Conservation (phyloP, 1,140 invertebrate species). For the Archegozetes longisetosus region DNA sequence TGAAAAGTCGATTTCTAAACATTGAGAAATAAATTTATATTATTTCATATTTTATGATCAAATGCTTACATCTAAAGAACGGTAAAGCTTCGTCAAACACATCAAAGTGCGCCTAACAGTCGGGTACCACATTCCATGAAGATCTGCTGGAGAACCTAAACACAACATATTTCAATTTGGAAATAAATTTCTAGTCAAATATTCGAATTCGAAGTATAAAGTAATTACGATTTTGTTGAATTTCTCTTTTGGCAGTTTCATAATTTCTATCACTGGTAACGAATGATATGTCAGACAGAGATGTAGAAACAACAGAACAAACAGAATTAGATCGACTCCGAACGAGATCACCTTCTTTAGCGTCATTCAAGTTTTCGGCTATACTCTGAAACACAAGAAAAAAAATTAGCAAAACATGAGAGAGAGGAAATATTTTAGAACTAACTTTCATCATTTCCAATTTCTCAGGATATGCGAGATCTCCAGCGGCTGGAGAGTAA, state of each 20-base stretch:
- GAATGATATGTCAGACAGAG: slow-evolving; percentile 15
- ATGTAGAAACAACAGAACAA: slow-evolving; percentile 17
- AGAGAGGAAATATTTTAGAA: neutral
- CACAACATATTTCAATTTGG: neutral
- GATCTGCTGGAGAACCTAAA: slow-evolving; percentile 63
- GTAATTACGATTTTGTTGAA: too few relatives aligned
- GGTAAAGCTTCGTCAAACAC: slow-evolving; percentile 82
- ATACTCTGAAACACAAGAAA: slow-evolving; percentile 15
- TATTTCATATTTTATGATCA: neutral
- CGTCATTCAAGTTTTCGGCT: slow-evolving; percentile 16
- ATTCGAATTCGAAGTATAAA: too few relatives aligned
- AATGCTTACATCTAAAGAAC: slow-evolving; percentile 64
- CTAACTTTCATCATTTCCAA: slow-evolving; percentile 80
- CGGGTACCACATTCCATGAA: slow-evolving; percentile 99
- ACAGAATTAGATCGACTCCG: slow-evolving; percentile 20
- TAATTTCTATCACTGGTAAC: neutral
- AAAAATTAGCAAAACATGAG: neutral
- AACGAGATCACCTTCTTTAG: neutral
- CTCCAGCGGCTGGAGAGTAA: slow-evolving; percentile 74
- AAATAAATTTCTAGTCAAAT: too few relatives aligned
- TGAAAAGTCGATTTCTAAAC: slow-evolving; percentile 71
- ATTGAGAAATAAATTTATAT: slow-evolving; percentile 9
- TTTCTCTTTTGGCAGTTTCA: neutral
- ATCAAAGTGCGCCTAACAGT: slow-evolving; percentile 84
- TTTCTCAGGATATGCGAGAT: slow-evolving; percentile 93